These are phyloP conservation scores for Gymnosoma rotundatum DNA, from an alignment of 2,888 invertebrate species.

Conservation along the genomic window DNA sequence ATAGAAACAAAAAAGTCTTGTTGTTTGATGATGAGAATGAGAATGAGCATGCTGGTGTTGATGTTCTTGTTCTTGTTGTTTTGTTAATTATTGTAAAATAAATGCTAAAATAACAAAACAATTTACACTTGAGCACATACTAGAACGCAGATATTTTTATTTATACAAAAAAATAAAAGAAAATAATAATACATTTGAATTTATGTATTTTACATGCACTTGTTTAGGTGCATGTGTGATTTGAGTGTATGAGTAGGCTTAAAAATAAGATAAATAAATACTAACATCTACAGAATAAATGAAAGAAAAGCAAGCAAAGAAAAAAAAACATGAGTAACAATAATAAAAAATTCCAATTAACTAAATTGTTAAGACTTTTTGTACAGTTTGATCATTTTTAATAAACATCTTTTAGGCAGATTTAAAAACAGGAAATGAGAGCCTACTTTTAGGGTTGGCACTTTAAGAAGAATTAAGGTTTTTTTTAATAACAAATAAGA, in stretches of 20 bases:
- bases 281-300: neutral
- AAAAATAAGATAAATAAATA: constrained; percentile 8
- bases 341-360: constrained; percentile 54
- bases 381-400: constrained; percentile 15
- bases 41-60: constrained; percentile 25
- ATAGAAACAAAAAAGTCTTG: constrained; percentile 27
- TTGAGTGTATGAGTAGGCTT: constrained; percentile 2
- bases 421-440: neutral
- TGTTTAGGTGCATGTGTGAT: constrained; percentile 4
- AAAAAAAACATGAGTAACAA: constrained; percentile 38
- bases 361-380: constrained; percentile 47
- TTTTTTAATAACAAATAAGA: no score
- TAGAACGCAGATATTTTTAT: constrained; percentile 46
- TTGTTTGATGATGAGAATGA: constrained; percentile 28
- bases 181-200: constrained; percentile 50
- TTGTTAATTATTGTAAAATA: constrained; percentile 71
- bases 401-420: neutral
- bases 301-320: neutral
- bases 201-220: constrained; percentile 28
- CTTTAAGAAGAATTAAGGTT: neutral
- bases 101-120: constrained; percentile 71
- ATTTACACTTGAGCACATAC: constrained; percentile 70
- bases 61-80: constrained; percentile 55
- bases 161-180: constrained; percentile 25
- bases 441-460: neutral